phyloP scores from a whole-genome alignment of 1,140 invertebrate genomes.

The Cryptotermes secundus region DNA sequence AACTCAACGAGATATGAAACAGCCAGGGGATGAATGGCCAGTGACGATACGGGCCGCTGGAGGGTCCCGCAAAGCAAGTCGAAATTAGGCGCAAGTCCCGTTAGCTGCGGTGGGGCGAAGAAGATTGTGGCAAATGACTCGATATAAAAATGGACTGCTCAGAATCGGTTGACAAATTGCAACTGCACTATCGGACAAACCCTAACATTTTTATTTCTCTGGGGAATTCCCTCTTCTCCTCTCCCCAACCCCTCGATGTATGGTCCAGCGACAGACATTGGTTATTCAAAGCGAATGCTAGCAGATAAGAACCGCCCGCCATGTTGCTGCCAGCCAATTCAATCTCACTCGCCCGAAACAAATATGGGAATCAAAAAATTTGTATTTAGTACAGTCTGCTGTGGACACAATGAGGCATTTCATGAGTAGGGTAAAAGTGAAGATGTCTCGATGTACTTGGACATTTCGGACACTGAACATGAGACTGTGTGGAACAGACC shows the following conservation, averaged over 20 bases:
- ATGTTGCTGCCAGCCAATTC: not conserved
- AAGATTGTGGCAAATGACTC: not conserved
- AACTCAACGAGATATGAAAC: too few relatives aligned
- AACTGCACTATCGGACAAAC: not conserved
- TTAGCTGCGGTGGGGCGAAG: not conserved
- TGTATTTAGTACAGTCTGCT: not conserved
- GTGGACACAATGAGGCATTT: not conserved
- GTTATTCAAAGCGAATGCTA: constrained; percentile 14
- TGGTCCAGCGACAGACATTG: not conserved
- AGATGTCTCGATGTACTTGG: too few relatives aligned
- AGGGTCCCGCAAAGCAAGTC: not conserved
- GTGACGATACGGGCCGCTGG: not conserved
- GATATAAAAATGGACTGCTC: constrained; percentile 1
- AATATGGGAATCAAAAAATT: not conserved
- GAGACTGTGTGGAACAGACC: too few relatives aligned
- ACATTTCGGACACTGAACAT: too few relatives aligned
- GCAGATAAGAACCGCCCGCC: not conserved
- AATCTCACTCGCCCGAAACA: constrained; percentile 9
- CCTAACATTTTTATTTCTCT: constrained; percentile 17
- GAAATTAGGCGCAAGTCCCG: not conserved
- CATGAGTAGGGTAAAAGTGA: too few relatives aligned
- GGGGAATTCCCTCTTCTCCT: not conserved
- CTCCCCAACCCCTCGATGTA: not conserved
- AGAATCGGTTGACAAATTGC: not conserved
- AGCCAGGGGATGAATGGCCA: not conserved